Evolutionary conservation across 2,113 vertebrate genomes (phyloP), one percentile per base, ranked within the genome.

Genomic region (Alligator sinensis): DNA sequence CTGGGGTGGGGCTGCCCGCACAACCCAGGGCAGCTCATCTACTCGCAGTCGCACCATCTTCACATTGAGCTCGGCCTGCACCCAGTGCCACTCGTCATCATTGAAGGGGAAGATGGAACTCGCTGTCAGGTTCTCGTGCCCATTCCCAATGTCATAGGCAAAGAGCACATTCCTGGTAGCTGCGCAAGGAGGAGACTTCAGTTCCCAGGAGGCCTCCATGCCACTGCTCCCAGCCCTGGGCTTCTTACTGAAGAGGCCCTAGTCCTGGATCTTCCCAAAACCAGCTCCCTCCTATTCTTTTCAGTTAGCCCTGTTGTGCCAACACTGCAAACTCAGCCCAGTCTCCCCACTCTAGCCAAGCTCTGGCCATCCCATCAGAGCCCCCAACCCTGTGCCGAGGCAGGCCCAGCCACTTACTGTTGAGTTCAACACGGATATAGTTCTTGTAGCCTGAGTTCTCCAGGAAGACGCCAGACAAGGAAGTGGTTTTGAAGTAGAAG

Each of bases 401-500:
- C 9, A 2, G 84, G 12, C 6, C 27, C 25, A 19, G 38, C 34
- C n/a, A 72, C 98, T 86, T 97, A 99, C 99, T 99, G 96, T 99
- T 99, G 77, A 99, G 98, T 92, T 99, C 99, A 5, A 99, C 82
- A 2, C 99, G 98, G 93, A 99, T 97, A 89, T 99, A 99, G 93
- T 99, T 98, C 34, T 98, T 92, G 82, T 96, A 87, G 58, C 99
- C 99, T 0, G 98, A 98, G 77, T 99, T 99, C 96, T 99, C 99
- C 83, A 99, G 93, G 96, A 99, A 99, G 95, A 99, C 99, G 0
- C 99, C 98, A 0, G 98, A 97, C 8, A 91, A 97, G 15, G 99
- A 98, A 0, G 99, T 99, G 75, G 99, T 99, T 97, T 99, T 99
- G 97, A 99, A 99, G 98, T 99, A 99, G 97, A 99, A 99, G 91